phyloP scores from a whole-genome alignment of 2,797 vertebrate genomes.

The Sebastes variabilis region DNA sequence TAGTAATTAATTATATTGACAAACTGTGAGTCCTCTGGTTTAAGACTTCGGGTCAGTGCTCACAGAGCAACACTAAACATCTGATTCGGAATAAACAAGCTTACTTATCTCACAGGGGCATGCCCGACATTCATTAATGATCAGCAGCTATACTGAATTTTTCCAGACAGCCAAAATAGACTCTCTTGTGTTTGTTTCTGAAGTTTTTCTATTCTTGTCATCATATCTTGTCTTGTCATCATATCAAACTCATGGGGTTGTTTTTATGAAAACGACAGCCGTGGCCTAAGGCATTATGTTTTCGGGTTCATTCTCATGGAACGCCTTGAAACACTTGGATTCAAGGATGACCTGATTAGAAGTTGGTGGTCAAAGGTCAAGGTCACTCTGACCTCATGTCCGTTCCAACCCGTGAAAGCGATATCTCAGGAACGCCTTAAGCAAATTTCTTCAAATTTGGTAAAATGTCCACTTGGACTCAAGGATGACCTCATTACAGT shows the following conservation, averaged over 20 bases:
- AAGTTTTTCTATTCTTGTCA: background rate
- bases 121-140: background rate
- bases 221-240: background rate
- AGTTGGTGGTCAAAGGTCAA: too few relatives aligned
- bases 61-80: background rate
- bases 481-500: too few relatives aligned
- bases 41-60: background rate
- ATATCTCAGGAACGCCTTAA: too few relatives aligned
- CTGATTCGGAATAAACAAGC: background rate
- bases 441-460: too few relatives aligned
- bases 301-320: background rate
- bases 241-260: background rate
- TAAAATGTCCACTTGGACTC: too few relatives aligned
- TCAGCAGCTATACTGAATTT: background rate
- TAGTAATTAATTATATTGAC: background rate
- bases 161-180: background rate
- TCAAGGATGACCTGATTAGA: too few relatives aligned
- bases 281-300: background rate
- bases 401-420: too few relatives aligned
- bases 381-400: too few relatives aligned
- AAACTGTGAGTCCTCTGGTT: background rate
- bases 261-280: background rate
- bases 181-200: background rate
- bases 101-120: background rate
- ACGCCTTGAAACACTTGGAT: too few relatives aligned